Conservation (phyloP, 2,113 vertebrate genomes). For the Chunga burmeisteri region DNA sequence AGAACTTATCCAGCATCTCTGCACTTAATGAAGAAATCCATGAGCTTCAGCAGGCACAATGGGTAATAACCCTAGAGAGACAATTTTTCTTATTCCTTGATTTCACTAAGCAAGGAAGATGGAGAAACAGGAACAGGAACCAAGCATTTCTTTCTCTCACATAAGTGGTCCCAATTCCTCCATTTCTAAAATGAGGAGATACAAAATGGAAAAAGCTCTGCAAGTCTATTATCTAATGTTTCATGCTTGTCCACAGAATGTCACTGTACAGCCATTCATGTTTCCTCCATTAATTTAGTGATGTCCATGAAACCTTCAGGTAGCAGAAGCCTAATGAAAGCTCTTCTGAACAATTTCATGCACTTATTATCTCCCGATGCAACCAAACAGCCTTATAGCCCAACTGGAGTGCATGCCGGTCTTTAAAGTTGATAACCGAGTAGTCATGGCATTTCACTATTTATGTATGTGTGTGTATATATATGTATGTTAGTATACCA, state of each 20-base stretch:
- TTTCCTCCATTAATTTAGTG: not conserved
- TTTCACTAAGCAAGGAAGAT: not conserved
- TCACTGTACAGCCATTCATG: not conserved
- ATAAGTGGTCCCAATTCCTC: not conserved
- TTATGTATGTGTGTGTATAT: not conserved
- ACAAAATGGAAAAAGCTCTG: not conserved
- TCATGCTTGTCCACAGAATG: not conserved
- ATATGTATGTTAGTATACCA: not conserved
- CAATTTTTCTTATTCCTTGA: not conserved
- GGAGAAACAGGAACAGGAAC: not conserved
- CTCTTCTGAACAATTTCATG: not conserved
- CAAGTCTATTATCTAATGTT: not conserved
- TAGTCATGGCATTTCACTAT: not conserved
- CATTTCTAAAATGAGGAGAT: not conserved
- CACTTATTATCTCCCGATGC: not conserved
- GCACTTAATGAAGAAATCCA: not conserved
- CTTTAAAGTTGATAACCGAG: not conserved
- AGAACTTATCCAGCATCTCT: not conserved
- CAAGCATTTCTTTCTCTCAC: not conserved
- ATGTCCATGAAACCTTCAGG: not conserved
- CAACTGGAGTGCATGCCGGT: not conserved
- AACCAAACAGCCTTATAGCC: not conserved
- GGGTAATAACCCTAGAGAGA: not conserved
- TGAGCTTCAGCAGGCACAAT: not conserved
- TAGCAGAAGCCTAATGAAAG: not conserved